Base-by-base conservation (phyloP, 2,113 vertebrate species). In the Amphiprion ocellaris region DNA sequence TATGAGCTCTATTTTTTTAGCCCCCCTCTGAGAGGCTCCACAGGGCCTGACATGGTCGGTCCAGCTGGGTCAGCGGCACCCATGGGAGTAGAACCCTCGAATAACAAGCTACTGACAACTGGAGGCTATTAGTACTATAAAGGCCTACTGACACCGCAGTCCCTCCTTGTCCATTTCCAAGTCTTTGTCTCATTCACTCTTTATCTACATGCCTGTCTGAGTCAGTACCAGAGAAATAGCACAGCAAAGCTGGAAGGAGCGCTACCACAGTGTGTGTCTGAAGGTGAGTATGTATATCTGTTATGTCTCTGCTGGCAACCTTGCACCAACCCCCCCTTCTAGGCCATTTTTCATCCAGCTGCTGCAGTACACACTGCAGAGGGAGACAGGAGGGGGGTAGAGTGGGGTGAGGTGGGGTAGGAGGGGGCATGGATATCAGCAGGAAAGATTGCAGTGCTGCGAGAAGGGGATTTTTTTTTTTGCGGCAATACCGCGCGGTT, bases 361-460 rank as follows among this genome's bases (percentile, higher is more conserved):
- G 81, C 89, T 92, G 92, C 92, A 87, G 90, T 77, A 83, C 73
- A 90, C 73, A 69, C 93, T 92, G 91, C 90, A 90, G 77, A 79
- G 79, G 74, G 74, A 90, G 68, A 81, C 67, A 69, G 44, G 41
- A 52, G 54, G 28, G 50, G 24, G 63, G n/a, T 65, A 70, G 28
- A 59, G 61, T 56, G 39, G 28, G 50, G 30, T 39, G 61, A n/a
- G 49, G 52, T 28, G 5, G 55, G 64, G n/a, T 23, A 33, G 49
- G n/a, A 60, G 58, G 69, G 63, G 73, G 14, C 55, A 77, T 71
- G 69, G 59, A 71, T 52, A 77, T 56, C 64, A 76, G 60, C 44
- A 33, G 71, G 65, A 77, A n/a, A 74, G 64, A 81, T 33, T 64
- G 71, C 26, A 19, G 58, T 19, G 37, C 17, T 21, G 17, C 4